Base-by-base conservation (phyloP, 2,797 vertebrate genomes). In the Cynodonichthys magdalenae region DNA sequence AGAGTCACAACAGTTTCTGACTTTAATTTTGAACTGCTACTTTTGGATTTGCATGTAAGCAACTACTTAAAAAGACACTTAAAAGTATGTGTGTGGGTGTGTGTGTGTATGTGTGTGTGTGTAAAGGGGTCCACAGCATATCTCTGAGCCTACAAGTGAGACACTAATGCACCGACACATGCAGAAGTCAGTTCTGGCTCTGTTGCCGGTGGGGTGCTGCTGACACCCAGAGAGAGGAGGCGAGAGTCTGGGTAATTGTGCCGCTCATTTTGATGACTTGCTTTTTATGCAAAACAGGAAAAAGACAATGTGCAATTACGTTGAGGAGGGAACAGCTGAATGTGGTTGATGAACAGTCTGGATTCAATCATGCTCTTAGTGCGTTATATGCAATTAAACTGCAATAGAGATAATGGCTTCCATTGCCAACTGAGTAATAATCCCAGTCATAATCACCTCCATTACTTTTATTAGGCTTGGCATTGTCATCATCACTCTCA, bases 251-350 rank as follows among this genome's bases (percentile, higher is more conserved):
- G 84, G 89, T 92, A 93, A 93, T 93, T 92, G 91, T 91, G 88
- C 86, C 79, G 88, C 90, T 90, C 90, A 80, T 91, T 93, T 90
- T 91, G 88, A 92, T 92, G 89, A 92, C 87, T 92, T 87, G 88
- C 88, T 93, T 93, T 93, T 92, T 90, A 93, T 92, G 90, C 90
- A 94, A 93, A 92, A 92, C 89, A 89, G 85, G 82, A 87, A 93
- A 93, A 93, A 93, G 90, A 93, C 93, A 92, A 94, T 94, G 88
- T 91, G 90, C 92, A 94, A 94, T 93, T 93, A 94, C 92, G 87
- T 89, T 90, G 85, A 91, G 92, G 85, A 92, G 89, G 82, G 88
- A 91, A 88, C 87, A 92, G 90, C 86, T 89, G 91, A 92, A 92
- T 91, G 90, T 79, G 85, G 89, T 85, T 92, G 92, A 93, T 91